Conservation (phyloP, 2,113 vertebrate species). For the Isichthys henryi region DNA sequence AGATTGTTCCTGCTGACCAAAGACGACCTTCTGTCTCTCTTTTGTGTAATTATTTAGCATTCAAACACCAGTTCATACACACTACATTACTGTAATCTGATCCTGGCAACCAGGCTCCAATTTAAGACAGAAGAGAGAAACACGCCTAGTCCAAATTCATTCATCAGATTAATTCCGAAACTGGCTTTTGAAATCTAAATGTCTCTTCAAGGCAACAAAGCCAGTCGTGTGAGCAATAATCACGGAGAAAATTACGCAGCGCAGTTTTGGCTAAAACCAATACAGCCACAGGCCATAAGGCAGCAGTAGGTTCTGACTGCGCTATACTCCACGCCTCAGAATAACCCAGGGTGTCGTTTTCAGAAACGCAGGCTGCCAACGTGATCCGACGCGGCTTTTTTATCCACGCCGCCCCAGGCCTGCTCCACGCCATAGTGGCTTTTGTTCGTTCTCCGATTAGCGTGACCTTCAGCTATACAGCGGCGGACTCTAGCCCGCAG, state of each 20-base stretch:
- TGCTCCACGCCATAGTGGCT: neutral
- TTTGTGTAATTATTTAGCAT: neutral
- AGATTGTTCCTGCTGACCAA: neutral
- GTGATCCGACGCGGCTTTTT: neutral
- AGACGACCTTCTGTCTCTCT: neutral
- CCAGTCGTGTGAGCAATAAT: neutral
- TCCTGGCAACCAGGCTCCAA: neutral
- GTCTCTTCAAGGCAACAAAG: neutral
- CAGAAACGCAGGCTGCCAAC: neutral
- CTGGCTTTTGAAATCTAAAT: neutral
- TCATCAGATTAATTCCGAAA: neutral
- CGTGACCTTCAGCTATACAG: constrained; percentile 41
- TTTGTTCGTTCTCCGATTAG: constrained; percentile 24
- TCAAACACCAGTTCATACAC: neutral
- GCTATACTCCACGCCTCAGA: neutral
- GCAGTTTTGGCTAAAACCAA: neutral
- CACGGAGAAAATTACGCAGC: neutral
- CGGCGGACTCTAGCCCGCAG: constrained; percentile 40
- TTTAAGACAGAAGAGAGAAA: neutral
- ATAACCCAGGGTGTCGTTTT: neutral
- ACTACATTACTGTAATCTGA: neutral
- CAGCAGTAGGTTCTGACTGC: neutral
- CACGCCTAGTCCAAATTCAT: neutral
- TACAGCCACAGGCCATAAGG: neutral
- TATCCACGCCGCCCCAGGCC: neutral